Conservation (phyloP, 2,797 vertebrate species). For the Sebastes paucispinis region DNA sequence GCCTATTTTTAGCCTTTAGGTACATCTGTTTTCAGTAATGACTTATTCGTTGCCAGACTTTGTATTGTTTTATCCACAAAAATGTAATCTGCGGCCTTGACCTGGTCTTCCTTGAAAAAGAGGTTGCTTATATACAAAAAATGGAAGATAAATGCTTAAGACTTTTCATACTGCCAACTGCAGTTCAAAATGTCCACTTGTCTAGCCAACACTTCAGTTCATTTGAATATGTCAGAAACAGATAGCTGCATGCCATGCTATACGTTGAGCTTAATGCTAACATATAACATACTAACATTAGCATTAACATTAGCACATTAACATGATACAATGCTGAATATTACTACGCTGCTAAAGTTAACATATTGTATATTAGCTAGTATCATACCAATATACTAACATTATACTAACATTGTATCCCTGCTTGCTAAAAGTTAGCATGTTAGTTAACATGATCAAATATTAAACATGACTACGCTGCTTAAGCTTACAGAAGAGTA, state of each 20-base stretch:
- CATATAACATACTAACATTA: background rate
- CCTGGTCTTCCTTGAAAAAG: background rate
- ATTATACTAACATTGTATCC: background rate
- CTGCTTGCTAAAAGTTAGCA: background rate
- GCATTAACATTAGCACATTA: background rate
- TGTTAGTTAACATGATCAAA: background rate
- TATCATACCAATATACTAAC: background rate
- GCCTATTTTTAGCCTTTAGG: background rate
- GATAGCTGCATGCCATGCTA: background rate
- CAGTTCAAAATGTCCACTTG: background rate
- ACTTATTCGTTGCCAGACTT: background rate
- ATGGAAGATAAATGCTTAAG: background rate
- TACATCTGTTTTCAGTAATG: background rate
- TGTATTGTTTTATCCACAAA: background rate
- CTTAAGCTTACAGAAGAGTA: background rate
- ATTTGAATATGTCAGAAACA: background rate
- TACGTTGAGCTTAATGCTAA: background rate
- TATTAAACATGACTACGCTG: background rate
- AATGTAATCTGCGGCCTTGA: background rate
- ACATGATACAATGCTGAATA: background rate
- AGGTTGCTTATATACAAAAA: background rate
- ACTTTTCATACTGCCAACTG: background rate
- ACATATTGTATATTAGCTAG: background rate
- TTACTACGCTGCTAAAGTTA: background rate
- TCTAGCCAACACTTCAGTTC: background rate